Conservation (phyloP, 1,140 invertebrate species). For the Drosophila lini region DNA sequence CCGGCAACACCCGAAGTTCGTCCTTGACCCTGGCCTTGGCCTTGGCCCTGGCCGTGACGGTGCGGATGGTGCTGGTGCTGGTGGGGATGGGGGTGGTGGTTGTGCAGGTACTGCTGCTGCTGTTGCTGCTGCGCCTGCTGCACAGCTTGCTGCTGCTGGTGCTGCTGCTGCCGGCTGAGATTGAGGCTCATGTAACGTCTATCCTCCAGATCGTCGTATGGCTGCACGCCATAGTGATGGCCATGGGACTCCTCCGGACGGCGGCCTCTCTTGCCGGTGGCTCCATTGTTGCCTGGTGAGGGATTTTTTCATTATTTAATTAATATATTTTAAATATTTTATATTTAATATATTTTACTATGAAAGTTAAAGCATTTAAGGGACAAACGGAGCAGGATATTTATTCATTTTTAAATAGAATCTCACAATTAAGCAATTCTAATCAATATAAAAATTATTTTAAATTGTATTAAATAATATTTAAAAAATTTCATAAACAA, state of each 20-base stretch:
- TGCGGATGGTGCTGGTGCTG: conserved; percentile 33
- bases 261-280: conserved; percentile 51
- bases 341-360: too few relatives aligned
- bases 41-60: conserved; percentile 67
- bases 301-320: neutral
- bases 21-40: conserved; percentile 72
- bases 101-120: conserved; percentile 84
- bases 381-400: neutral
- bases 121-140: conserved; percentile 57
- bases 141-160: conserved; percentile 34
- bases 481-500: neutral
- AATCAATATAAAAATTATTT: neutral
- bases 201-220: conserved; percentile 66
- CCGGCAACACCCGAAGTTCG: conserved; percentile 41
- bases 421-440: too few relatives aligned
- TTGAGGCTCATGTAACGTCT: conserved; percentile 81
- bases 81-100: conserved; percentile 76
- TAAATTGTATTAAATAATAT: neutral
- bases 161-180: conserved; percentile 50
- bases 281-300: conserved; percentile 10
- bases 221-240: conserved; percentile 44
- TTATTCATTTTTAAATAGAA: neutral
- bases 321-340: neutral
- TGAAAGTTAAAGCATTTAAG: too few relatives aligned
- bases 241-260: conserved; percentile 56